These are phyloP conservation scores for Vanessa cardui DNA, from an alignment of 2,888 invertebrate genomes.

Conservation along the genomic window DNA sequence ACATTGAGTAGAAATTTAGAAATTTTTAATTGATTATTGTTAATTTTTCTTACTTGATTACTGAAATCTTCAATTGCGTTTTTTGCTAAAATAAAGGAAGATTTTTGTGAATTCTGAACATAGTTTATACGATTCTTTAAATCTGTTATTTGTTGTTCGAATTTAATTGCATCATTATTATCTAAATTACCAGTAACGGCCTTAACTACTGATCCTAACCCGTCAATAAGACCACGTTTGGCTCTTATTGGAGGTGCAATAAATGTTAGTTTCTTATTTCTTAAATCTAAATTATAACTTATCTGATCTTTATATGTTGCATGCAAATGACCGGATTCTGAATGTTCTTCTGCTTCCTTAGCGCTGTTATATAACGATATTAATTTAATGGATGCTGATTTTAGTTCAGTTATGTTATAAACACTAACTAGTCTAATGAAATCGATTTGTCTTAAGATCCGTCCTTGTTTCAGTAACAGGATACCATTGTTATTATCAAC, in stretches of 20 bases:
- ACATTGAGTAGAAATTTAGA: neutral
- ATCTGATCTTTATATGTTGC: neutral
- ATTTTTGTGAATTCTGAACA: neutral
- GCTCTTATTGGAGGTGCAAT: neutral
- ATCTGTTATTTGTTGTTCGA: neutral
- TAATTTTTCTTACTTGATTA: neutral
- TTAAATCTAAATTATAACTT: neutral
- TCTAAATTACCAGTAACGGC: neutral
- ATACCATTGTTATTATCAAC: conserved; percentile 7
- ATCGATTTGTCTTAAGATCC: conserved; percentile 3
- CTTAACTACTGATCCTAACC: conserved; percentile 4
- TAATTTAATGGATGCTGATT: neutral
- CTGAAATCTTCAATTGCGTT: neutral
- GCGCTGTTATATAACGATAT: neutral
- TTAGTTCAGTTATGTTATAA: conserved; percentile 1
- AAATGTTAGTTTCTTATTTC: neutral
- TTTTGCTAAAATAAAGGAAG: neutral
- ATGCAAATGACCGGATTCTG: neutral
- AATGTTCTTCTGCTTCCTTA: neutral
- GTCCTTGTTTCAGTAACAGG: conserved; percentile 4
- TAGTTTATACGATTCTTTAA: too few relatives aligned
- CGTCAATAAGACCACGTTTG: neutral
- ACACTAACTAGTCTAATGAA: conserved; percentile 5
- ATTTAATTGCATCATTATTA: neutral
- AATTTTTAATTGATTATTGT: neutral